These are phyloP conservation scores for Montipora sp. DNA, from an alignment of 64 coral and sea anemone genomes.

Conservation along the genomic window DNA sequence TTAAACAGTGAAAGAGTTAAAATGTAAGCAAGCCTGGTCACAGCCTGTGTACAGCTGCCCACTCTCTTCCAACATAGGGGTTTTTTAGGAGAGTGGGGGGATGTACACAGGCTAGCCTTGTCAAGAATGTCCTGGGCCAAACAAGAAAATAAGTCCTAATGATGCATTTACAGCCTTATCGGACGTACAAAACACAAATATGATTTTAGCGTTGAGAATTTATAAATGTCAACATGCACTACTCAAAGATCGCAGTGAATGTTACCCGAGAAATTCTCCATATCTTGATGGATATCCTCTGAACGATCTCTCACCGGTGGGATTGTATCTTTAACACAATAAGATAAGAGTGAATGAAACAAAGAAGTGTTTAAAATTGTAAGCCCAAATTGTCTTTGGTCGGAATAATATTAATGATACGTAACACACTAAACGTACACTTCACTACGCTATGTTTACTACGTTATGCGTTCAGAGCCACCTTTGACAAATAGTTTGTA, in stretches of 20 bases:
- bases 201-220: constrained; percentile 17
- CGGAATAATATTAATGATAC: no score
- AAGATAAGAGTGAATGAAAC: constrained; percentile 31
- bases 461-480: background rate
- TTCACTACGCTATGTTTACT: background rate
- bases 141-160: no score
- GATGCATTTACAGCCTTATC: background rate
- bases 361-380: background rate
- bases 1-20: no score
- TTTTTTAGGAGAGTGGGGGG: no score
- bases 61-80: no score
- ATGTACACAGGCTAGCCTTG: no score
- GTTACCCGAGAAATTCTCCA: constrained; percentile 55
- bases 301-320: constrained; percentile 33
- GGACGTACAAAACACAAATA: background rate
- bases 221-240: constrained; percentile 42
- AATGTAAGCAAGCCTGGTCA: no score
- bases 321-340: constrained; percentile 57
- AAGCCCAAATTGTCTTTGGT: background rate
- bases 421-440: background rate
- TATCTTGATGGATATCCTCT: constrained; percentile 60
- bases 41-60: no score
- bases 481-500: background rate
- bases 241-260: constrained; percentile 48
- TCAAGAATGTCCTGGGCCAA: no score